Base-by-base conservation (phyloP, 2,888 invertebrate species). In the Antheraea assamensis region DNA sequence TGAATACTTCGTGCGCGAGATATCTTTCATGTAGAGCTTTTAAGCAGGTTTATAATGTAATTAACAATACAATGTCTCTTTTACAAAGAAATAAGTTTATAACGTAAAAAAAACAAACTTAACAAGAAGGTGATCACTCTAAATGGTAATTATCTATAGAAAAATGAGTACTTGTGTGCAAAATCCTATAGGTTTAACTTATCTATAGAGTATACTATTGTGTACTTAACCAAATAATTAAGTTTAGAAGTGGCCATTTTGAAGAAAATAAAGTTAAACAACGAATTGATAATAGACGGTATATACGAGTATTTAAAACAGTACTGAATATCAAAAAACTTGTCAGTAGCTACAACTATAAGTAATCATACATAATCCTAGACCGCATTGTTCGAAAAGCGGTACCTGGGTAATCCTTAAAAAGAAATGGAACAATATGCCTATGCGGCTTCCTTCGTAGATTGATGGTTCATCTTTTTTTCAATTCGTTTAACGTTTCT, bases 381-480 rank as follows among this genome's bases (percentile, higher is more conserved):
- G 68, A 75, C 75, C 78, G 27, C 79, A 88, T 90, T 90, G 88
- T 87, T 82, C 77, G 74, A 76, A 79, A 81, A 85, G 86, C 83
- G 76, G 87, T 86, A 81, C 79, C 80, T 79, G 55, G 89, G 88
- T 91, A 91, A 91, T 83, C 85, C 80, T 80, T 80, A 78, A 79
- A 85, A 86, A 83, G 81, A 84, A 82, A 82, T 81, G 78, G 78
- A 72, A 74, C 74, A 42, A 42, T 42, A 42, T 42, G 42, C n/a
- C 21, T n/a, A 68, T 35, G 68, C 68, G 68, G 35, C 68, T 68
- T 68, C 24, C 35, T 35, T 68, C n/a, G 35, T 10, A 68, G 35
- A 68, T 35, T 30, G 35, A 66, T 21, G 30, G 27, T 66, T 30
- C 17, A 66, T 35, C 35, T 68, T 35, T 8, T 35, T 68, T 68